Conservation (phyloP, 2,888 invertebrate species). For the Dichetophora obliterata region DNA sequence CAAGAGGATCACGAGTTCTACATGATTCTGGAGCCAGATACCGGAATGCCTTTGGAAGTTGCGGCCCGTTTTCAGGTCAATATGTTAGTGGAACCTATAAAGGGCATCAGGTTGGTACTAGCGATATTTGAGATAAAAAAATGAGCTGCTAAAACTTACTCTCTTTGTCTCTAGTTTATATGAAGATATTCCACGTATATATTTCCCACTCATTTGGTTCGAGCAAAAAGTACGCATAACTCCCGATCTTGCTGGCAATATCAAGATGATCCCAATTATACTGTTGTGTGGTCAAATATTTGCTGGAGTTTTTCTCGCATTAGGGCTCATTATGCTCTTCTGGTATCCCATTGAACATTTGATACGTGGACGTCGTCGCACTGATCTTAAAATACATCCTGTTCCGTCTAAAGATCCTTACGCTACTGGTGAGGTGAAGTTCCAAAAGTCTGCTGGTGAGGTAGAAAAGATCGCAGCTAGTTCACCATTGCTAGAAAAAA, state of each 20-base stretch:
- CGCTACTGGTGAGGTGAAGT: constrained; percentile 55
- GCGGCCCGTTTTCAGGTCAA: constrained; percentile 85
- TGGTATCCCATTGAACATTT: constrained; percentile 62
- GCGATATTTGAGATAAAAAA: background rate
- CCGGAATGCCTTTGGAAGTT: constrained; percentile 83
- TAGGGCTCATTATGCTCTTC: constrained; percentile 69
- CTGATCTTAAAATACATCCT: background rate
- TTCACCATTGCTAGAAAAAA: constrained; percentile 58
- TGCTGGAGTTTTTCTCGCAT: constrained; percentile 69
- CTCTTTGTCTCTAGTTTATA: constrained; percentile 72
- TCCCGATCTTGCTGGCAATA: constrained; percentile 72
- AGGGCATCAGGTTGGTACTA: constrained; percentile 75
- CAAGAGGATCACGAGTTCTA: constrained; percentile 79
- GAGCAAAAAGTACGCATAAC: constrained; percentile 77
- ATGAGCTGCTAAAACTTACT: too few species aligned
- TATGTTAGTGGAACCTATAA: constrained; percentile 77
- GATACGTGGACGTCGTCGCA: constrained; percentile 35
- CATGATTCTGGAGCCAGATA: constrained; percentile 80
- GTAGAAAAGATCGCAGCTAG: constrained; percentile 57
- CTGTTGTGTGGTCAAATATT: constrained; percentile 72
- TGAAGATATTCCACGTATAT: constrained; percentile 76
- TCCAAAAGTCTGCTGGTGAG: constrained; percentile 48
- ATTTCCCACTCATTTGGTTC: constrained; percentile 85
- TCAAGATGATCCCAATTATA: constrained; percentile 72
- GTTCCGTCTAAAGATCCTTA: constrained; percentile 42